Evolutionary conservation across 2,888 invertebrate species (phyloP).

Genomic region (Chrysolina americana): DNA sequence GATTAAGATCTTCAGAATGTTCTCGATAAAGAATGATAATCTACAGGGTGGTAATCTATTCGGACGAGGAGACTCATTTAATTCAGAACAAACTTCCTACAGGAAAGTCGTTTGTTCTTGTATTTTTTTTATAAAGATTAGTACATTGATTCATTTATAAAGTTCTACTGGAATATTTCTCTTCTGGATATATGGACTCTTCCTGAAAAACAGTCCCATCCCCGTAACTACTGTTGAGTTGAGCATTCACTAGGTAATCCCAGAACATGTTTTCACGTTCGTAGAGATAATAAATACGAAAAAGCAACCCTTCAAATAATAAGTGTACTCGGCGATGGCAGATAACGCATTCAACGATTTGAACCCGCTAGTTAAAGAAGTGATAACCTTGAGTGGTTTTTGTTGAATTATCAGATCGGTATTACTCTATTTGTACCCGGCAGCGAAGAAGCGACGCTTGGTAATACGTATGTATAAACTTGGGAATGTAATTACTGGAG

Average conservation of each 20-base stretch:
- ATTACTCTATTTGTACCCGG: conserved; percentile 61
- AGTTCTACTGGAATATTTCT: too few relatives aligned
- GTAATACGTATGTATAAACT: conserved; percentile 68
- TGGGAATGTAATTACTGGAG: conserved; percentile 69
- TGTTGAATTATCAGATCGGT: conserved; percentile 64
- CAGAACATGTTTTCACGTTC: neutral
- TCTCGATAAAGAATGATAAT: too few relatives aligned
- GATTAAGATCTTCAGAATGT: too few relatives aligned
- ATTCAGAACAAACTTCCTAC: too few relatives aligned
- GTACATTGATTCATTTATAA: too few relatives aligned
- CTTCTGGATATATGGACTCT: too few relatives aligned
- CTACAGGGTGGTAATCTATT: too few relatives aligned
- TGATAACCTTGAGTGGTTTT: conserved; percentile 62
- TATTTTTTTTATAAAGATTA: too few relatives aligned
- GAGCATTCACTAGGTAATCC: neutral
- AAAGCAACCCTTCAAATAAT: conserved; percentile 30
- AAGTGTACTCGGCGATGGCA: conserved; percentile 33
- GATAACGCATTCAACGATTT: conserved; percentile 34
- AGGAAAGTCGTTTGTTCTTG: too few relatives aligned
- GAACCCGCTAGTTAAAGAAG: conserved; percentile 55
- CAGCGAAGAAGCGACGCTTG: conserved; percentile 45
- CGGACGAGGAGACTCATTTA: too few relatives aligned
- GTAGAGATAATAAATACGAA: neutral
- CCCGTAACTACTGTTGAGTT: too few relatives aligned
- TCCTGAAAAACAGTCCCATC: too few relatives aligned